These are phyloP conservation scores for Lasioglossum albipes DNA, from an alignment of 1,140 invertebrate genomes.

Conservation along the genomic window DNA sequence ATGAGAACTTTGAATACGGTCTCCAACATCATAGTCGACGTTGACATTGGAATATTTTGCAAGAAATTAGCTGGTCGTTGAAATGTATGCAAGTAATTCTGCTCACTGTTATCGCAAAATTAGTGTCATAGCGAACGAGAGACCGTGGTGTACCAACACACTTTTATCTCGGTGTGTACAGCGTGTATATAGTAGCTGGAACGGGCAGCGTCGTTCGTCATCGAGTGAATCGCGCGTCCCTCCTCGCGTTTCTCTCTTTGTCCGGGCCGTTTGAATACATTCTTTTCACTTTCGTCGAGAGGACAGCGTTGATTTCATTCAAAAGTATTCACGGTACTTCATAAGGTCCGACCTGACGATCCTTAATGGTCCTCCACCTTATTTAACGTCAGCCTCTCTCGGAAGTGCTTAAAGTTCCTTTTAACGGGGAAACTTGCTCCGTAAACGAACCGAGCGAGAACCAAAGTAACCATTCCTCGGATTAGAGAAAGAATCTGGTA, in stretches of 20 bases:
- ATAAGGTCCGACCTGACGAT: slow-evolving; percentile 37
- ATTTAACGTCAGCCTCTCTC: slow-evolving; percentile 39
- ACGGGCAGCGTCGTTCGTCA: slow-evolving; percentile 1
- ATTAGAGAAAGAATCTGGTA: slow-evolving; percentile 29
- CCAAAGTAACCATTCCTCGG: slow-evolving; percentile 30
- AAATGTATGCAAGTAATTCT: too few relatives aligned
- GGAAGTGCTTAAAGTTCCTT: slow-evolving; percentile 43
- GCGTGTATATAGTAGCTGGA: neutral
- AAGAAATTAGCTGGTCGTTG: too few relatives aligned
- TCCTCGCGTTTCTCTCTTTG: neutral
- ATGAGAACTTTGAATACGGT: too few relatives aligned
- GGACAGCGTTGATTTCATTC: slow-evolving; percentile 35
- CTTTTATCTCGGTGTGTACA: too few relatives aligned
- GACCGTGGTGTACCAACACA: too few relatives aligned
- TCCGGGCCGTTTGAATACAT: slow-evolving; percentile 27
- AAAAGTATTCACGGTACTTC: slow-evolving; percentile 38
- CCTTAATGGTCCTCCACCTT: slow-evolving; percentile 44
- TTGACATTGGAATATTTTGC: too few relatives aligned
- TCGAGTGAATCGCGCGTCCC: slow-evolving; percentile 10
- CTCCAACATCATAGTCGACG: too few relatives aligned
- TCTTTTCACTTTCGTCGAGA: slow-evolving; percentile 14
- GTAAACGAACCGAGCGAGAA: slow-evolving; percentile 30
- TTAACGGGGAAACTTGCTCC: slow-evolving; percentile 46
- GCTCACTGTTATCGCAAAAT: too few relatives aligned
- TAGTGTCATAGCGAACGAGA: too few relatives aligned